Evolutionary conservation across 2,888 invertebrate genomes (phyloP).

Genomic region (Matsumyia berberina): DNA sequence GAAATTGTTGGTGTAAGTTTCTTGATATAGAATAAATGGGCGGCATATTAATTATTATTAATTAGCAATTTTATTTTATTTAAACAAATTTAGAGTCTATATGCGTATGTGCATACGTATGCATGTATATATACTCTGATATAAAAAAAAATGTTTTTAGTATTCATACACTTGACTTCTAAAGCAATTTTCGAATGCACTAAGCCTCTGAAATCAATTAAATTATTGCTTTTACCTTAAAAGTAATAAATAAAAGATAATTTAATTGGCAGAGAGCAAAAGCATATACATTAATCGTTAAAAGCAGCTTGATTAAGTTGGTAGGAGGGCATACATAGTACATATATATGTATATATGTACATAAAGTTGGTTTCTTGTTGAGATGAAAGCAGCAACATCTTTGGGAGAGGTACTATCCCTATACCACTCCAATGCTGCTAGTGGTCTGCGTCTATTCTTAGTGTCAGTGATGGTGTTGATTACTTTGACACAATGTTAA

Average conservation of each 20-base stretch:
- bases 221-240: constrained; percentile 29
- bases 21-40: background rate
- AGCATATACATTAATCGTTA: background rate
- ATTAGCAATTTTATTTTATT: background rate
- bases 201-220: constrained; percentile 7
- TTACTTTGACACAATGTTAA: no score
- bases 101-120: no score
- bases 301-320: no score
- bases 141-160: background rate
- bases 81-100: background rate
- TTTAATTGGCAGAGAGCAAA: constrained; percentile 17
- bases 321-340: background rate
- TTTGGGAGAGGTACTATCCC: background rate
- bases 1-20: constrained; percentile 32
- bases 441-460: background rate
- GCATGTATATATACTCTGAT: background rate
- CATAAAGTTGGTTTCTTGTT: background rate
- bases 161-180: no score
- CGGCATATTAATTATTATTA: background rate
- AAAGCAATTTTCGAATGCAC: background rate
- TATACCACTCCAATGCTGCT: background rate
- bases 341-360: background rate
- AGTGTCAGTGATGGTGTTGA: background rate
- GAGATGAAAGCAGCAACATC: background rate
- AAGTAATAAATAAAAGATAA: constrained; percentile 10